A percentile compares a stretch with the other conserved stretches of the same genome.
Conservation (phyloP, 2,797 vertebrate species). For the Centroberyx gerrardi region DNA sequence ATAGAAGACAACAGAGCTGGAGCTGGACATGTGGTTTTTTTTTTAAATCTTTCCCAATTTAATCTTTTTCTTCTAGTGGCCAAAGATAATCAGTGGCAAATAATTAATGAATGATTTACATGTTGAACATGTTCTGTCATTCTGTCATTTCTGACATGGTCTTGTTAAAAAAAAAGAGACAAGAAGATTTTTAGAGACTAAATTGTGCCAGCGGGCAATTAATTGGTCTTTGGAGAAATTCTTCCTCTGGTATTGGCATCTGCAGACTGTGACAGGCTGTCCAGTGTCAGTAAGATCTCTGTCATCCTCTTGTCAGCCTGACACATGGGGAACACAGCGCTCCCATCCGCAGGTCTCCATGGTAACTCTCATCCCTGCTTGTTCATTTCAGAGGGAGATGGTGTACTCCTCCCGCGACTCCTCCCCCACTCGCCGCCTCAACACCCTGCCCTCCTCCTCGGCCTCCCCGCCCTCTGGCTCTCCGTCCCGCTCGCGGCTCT, state of each 20-base stretch:
- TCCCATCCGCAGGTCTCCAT: slow-evolving; percentile 54
- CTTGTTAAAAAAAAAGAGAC: neutral
- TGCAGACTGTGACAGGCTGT: slow-evolving; percentile 27
- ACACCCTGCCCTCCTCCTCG: slow-evolving; percentile 92
- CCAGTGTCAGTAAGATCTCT: slow-evolving; percentile 10
- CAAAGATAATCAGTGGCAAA: neutral
- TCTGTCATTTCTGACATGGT: neutral
- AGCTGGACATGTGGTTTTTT: neutral
- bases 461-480: slow-evolving; percentile 91
- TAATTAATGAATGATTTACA: neutral
- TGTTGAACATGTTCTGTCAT: neutral
- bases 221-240: slow-evolving; percentile 33
- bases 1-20: neutral
- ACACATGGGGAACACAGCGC: slow-evolving; percentile 20
- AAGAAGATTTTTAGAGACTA: neutral
- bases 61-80: neutral
- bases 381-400: slow-evolving; percentile 92
- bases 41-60: neutral
- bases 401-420: slow-evolving; percentile 97
- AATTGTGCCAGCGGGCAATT: slow-evolving; percentile 5
- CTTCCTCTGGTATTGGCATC: slow-evolving; percentile 10
- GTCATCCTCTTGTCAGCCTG: slow-evolving; percentile 29
- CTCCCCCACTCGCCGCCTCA: slow-evolving; percentile 95
- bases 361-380: slow-evolving; percentile 58
- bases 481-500: slow-evolving; percentile 95